Base-by-base conservation (phyloP, 2,888 invertebrate genomes). In the Hydrotaea cyrtoneurina region DNA sequence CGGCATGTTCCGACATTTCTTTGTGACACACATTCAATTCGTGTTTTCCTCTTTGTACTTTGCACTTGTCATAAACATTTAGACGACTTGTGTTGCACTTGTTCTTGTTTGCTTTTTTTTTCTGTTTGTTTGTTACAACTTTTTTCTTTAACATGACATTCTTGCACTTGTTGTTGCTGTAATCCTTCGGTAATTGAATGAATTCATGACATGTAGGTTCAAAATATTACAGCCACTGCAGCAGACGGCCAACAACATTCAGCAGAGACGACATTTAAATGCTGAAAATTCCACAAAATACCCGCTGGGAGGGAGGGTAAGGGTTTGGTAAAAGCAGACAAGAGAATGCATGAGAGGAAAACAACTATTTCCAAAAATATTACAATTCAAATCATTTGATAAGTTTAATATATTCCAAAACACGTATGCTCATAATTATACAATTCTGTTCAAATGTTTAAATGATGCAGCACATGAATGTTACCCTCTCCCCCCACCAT, bases 11-110 rank as follows among this genome's bases (percentile, higher is more conserved):
- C 11, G 21, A 57, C 7, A 13, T 13, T 21, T 7, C 1, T 39
- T 8, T 50, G 21, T 39, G 43, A 39, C 36, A 46, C 39, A 76
- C 46, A 62, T 64, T 64, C 31, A 64, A 75, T 53, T 36, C 23
- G 53, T 53, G 46, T 76, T 76, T 75, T 64, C 19, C 21, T 15
- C 15, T 50, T 75, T 26, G 13, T 26, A 50, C 13, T 43, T 77
- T 69, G 57, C 57, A 69, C 69, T 69, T 69, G 69, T 69, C 77
- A 77, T 43, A 77, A 26, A 21, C 43, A 77, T 77, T 77, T 77
- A 11, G 39, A 66, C 39, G 43, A 21, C 39, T 59, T 21, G 39
- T 21, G 39, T 13, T 43, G 21, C 2, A 66, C 10, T 10, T 26
- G 59, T 11, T 26, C 23, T 59, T 59, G 59, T 39, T 59, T 59